Conservation (phyloP, 1,140 invertebrate species). For the Subanguina moxae region DNA sequence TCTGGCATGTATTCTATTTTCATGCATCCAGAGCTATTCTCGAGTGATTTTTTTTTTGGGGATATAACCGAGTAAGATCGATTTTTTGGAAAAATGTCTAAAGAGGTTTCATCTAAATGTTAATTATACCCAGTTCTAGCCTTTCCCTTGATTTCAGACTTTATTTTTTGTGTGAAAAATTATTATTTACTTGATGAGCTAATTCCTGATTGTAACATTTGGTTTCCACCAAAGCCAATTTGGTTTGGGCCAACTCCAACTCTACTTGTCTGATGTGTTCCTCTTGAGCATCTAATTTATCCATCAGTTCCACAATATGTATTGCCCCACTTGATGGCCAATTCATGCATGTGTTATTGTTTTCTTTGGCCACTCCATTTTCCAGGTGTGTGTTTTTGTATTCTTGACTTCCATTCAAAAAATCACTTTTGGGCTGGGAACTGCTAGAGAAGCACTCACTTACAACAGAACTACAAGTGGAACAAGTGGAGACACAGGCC, state of each 20-base stretch:
- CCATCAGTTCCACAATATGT: conserved; percentile 32
- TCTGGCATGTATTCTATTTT: no score
- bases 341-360: neutral
- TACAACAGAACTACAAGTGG: neutral
- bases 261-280: conserved; percentile 68
- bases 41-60: no score
- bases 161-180: no score
- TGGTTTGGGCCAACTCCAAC: conserved; percentile 88
- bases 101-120: no score
- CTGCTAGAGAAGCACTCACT: neutral
- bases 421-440: neutral
- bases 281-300: conserved; percentile 45
- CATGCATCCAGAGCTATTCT: no score
- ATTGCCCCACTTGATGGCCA: neutral
- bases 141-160: no score
- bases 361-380: neutral
- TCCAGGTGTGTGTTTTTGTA: neutral
- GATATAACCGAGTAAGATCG: no score
- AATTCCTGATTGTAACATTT: conserved; percentile 87
- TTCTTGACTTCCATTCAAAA: neutral
- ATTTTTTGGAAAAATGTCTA: no score
- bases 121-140: no score
- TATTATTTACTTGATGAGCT: conserved; percentile 46
- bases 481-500: neutral
- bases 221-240: conserved; percentile 89